phyloP scores from a whole-genome alignment of 1,140 invertebrate genomes.

The Aphaenogaster ashmeadi region DNA sequence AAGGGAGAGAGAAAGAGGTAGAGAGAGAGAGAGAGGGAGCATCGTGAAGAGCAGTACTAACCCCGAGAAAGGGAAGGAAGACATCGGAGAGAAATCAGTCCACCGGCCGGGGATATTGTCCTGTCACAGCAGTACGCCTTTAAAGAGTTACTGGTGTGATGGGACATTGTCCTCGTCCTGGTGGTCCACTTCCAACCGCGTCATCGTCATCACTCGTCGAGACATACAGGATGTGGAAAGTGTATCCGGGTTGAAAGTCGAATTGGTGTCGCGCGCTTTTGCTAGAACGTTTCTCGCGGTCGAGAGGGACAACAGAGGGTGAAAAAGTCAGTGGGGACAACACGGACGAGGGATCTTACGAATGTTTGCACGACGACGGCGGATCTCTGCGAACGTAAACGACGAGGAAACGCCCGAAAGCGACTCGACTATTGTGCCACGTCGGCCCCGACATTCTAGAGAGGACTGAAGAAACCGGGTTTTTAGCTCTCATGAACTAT shows the following conservation, averaged over 20 bases:
- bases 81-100: slow-evolving; percentile 10
- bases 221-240: slow-evolving; percentile 21
- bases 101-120: slow-evolving; percentile 93
- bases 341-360: background rate
- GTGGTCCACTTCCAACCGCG: slow-evolving; percentile 74
- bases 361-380: slow-evolving; percentile 5
- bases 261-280: slow-evolving; percentile 42
- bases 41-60: background rate
- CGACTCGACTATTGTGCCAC: background rate
- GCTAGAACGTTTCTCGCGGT: background rate
- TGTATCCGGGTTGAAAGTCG: slow-evolving; percentile 25
- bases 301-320: background rate
- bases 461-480: background rate
- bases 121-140: slow-evolving; percentile 96
- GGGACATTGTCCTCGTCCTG: slow-evolving; percentile 92
- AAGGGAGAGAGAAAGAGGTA: background rate
- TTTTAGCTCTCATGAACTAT: background rate
- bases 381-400: background rate
- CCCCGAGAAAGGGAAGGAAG: background rate
- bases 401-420: slow-evolving; percentile 30
- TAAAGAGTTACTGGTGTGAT: slow-evolving; percentile 93
- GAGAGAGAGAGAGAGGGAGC: background rate
- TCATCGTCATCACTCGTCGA: background rate
- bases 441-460: background rate
- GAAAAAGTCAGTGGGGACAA: slow-evolving; percentile 24